Evolutionary conservation across 2,797 vertebrate genomes (phyloP).

Genomic region (Sarcophilus harrisii): DNA sequence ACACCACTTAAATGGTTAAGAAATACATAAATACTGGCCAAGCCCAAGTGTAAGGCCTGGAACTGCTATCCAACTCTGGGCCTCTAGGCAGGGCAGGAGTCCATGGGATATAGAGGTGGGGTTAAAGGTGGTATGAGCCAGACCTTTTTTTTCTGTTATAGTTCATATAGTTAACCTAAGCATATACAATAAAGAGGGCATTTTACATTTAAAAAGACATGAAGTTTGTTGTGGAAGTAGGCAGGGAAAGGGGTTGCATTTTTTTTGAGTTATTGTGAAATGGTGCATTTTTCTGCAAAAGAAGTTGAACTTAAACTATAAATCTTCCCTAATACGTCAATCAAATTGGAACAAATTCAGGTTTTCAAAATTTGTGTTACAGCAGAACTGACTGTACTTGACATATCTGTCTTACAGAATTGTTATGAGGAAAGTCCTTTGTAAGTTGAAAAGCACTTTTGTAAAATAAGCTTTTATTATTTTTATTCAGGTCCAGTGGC

Average conservation of each 20-base stretch:
- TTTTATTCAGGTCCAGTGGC: constrained; percentile 90
- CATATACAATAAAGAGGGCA: neutral
- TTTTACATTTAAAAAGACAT: neutral
- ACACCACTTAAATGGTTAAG: neutral
- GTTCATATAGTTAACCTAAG: neutral
- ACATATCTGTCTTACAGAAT: neutral
- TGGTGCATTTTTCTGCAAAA: neutral
- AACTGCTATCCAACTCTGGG: neutral
- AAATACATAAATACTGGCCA: neutral
- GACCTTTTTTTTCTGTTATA: neutral
- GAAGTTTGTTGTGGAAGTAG: neutral
- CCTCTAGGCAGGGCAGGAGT: neutral
- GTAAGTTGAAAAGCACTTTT: neutral
- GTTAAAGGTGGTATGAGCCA: neutral
- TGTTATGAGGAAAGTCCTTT: neutral
- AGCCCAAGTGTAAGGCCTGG: neutral
- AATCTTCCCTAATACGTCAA: neutral
- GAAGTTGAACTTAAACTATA: neutral
- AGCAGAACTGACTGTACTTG: neutral
- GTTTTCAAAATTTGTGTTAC: neutral
- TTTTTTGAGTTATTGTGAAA: neutral
- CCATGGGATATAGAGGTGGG: neutral
- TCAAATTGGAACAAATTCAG: neutral
- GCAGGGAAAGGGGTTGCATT: neutral
- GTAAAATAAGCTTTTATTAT: constrained; percentile 20